These are phyloP conservation scores for Drosophila littoralis DNA, from an alignment of 1,140 invertebrate species.

Conservation along the genomic window DNA sequence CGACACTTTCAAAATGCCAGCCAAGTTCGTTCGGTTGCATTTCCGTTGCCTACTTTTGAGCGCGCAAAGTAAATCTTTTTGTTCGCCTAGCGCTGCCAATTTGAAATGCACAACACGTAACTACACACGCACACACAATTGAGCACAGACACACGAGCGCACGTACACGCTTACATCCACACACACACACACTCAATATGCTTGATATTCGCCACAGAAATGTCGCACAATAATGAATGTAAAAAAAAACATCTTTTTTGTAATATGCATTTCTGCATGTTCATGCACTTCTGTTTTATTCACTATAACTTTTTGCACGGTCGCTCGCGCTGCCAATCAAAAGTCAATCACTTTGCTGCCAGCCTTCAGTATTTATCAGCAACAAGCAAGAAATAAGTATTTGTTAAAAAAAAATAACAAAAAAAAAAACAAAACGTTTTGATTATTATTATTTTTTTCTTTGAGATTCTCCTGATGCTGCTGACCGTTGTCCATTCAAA, in stretches of 20 bases:
- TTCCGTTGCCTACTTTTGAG: conserved; percentile 24
- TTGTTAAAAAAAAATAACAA: conserved; percentile 4
- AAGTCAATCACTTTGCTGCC: conserved; percentile 34
- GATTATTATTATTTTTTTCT: background rate
- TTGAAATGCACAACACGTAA: conserved; percentile 24
- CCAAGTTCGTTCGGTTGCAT: background rate
- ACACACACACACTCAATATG: conserved; percentile 4
- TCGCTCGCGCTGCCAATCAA: conserved; percentile 24
- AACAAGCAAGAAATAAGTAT: conserved; percentile 25
- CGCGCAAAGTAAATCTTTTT: conserved; percentile 8
- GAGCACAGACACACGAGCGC: conserved; percentile 1
- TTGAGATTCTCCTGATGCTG: conserved; percentile 11
- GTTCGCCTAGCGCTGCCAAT: background rate
- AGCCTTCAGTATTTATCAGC: conserved; percentile 13
- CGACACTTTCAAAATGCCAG: background rate
- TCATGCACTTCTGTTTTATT: conserved; percentile 6
- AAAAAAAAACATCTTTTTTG: conserved; percentile 1
- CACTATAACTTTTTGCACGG: background rate
- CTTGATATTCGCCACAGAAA: conserved; percentile 10
- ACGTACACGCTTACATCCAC: background rate
- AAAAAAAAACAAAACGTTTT: conserved; percentile 8
- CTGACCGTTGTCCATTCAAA: conserved; percentile 27
- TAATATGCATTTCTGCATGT: conserved; percentile 1
- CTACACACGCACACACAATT: conserved; percentile 7
- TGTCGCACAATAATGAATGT: background rate